A percentile compares a stretch with the other conserved stretches of the same genome.
phyloP scores from a whole-genome alignment of 1,140 invertebrate species.

The Drosophila parabipectinata region DNA sequence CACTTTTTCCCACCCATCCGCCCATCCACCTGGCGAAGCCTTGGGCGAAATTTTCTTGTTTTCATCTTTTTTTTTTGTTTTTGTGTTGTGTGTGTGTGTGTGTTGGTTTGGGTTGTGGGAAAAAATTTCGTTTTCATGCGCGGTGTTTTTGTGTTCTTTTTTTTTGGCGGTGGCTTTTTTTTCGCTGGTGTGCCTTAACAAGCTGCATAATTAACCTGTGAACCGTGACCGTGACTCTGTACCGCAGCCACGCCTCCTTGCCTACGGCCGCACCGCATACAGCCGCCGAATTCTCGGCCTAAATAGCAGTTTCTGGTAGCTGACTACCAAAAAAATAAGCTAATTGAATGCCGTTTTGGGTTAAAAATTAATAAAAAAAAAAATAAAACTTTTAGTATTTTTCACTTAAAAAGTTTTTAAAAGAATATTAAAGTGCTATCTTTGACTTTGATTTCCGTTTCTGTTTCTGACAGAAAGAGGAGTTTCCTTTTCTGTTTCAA shows the following conservation, averaged over 20 bases:
- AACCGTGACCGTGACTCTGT: conserved; percentile 35
- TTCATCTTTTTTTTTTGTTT: conserved; percentile 12
- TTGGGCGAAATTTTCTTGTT: conserved; percentile 29
- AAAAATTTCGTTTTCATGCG: neutral
- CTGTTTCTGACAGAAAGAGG: neutral
- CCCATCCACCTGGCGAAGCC: neutral
- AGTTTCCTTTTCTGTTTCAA: neutral
- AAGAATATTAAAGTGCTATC: neutral
- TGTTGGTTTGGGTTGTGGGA: neutral
- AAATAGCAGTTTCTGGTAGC: no score
- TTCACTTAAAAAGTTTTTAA: neutral
- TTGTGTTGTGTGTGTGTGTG: neutral
- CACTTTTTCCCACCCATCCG: neutral
- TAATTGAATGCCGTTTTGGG: no score
- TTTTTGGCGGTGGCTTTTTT: neutral
- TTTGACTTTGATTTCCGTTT: conserved; percentile 12
- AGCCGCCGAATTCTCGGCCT: neutral
- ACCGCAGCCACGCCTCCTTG: conserved; percentile 6
- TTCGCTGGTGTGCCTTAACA: conserved; percentile 35
- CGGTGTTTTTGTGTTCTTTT: conserved; percentile 1
- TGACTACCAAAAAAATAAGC: no score
- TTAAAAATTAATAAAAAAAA: no score
- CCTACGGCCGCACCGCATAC: conserved; percentile 8
- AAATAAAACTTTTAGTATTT: no score
- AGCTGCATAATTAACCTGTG: conserved; percentile 53